These are phyloP conservation scores for Netelia virgata DNA, from an alignment of 2,888 invertebrate species.

Conservation along the genomic window DNA sequence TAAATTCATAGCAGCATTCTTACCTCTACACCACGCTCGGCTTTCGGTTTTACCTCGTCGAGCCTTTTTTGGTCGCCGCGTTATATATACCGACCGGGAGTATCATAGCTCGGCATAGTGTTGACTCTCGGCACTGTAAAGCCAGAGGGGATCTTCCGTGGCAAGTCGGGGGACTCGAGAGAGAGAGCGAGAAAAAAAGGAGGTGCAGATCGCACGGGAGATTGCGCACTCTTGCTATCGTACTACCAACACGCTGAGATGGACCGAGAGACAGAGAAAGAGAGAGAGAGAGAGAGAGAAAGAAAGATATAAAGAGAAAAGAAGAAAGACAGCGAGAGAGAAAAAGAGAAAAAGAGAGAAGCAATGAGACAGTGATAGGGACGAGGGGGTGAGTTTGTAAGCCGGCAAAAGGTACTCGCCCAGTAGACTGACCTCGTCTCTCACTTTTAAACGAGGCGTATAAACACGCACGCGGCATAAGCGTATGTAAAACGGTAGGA, in stretches of 20 bases:
- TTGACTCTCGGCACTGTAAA: conserved; percentile 48
- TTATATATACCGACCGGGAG: conserved; percentile 35
- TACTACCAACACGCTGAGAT: conserved; percentile 1
- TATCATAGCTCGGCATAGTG: conserved; percentile 48
- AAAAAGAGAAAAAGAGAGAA: conserved; percentile 43
- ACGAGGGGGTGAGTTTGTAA: conserved; percentile 44
- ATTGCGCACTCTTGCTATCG: conserved; percentile 53
- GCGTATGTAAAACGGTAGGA: conserved; percentile 67
- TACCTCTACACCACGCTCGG: conserved; percentile 39
- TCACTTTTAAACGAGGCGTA: conserved; percentile 69
- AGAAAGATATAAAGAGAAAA: conserved; percentile 1
- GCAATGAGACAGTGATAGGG: no score
- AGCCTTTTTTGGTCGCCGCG: conserved; percentile 66
- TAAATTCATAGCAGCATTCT: conserved; percentile 42
- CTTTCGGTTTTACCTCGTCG: conserved; percentile 63
- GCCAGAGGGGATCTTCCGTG: conserved; percentile 39
- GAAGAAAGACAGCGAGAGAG: conserved; percentile 3
- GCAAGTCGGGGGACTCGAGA: conserved; percentile 12
- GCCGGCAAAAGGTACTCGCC: conserved; percentile 61
- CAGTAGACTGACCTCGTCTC: conserved; percentile 67
- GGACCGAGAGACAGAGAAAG: conserved; percentile 21
- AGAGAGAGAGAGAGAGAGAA: conserved; percentile 37
- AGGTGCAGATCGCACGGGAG: conserved; percentile 66
- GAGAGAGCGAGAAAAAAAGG: conserved; percentile 53
- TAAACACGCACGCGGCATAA: conserved; percentile 67